phyloP scores from a whole-genome alignment of 2,888 invertebrate species.

The Agrotis exclamationis region DNA sequence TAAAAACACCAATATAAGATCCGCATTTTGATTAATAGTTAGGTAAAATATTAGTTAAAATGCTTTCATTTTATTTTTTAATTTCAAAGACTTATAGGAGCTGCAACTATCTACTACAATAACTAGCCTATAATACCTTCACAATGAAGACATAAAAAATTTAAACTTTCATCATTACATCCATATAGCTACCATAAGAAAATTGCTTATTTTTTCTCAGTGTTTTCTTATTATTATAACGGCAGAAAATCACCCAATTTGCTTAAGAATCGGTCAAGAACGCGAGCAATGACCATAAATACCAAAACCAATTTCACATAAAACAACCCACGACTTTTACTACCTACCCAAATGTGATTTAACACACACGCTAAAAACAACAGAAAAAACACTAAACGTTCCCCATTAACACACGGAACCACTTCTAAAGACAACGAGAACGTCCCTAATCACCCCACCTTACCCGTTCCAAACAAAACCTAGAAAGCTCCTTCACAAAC shows the following conservation, averaged over 20 bases:
- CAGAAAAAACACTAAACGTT: slow-evolving; percentile 6
- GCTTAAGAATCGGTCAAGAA: background rate
- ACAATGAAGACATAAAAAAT: no score
- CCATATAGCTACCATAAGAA: background rate
- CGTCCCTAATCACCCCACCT: slow-evolving; percentile 40
- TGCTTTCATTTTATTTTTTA: no score
- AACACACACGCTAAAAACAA: background rate
- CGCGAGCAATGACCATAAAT: background rate
- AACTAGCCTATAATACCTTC: no score
- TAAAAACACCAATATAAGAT: no score
- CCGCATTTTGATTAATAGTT: no score
- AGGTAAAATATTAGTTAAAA: no score
- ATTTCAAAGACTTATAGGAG: no score
- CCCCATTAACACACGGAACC: slow-evolving; percentile 13
- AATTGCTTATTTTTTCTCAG: background rate
- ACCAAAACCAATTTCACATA: background rate
- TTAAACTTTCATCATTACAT: background rate
- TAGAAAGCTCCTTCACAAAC: slow-evolving; percentile 51
- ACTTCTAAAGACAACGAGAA: slow-evolving; percentile 30
- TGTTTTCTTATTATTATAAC: no score
- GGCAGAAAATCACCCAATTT: no score
- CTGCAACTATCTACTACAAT: no score
- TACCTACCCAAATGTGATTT: background rate
- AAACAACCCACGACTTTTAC: background rate
- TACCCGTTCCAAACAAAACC: slow-evolving; percentile 36